Conservation (phyloP, 2,888 invertebrate genomes). For the Mylabris sibirica region DNA sequence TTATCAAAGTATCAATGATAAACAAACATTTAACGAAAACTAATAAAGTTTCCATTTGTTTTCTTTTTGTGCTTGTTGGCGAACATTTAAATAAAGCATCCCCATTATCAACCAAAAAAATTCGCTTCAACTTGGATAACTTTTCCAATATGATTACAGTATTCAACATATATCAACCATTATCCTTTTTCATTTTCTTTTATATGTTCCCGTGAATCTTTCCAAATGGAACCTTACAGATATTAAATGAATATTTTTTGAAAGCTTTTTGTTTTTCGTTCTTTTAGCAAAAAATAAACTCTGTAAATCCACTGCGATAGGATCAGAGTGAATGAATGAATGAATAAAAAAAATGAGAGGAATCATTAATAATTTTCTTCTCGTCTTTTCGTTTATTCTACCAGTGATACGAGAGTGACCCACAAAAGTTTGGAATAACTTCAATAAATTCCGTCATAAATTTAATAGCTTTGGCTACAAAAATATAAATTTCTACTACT, state of each 20-base stretch:
- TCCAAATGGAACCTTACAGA: neutral
- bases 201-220: neutral
- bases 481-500: neutral
- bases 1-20: neutral
- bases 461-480: neutral
- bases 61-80: neutral
- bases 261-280: neutral
- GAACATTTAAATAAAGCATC: neutral
- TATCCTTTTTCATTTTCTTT: neutral
- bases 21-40: neutral
- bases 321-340: too few species aligned
- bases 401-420: neutral
- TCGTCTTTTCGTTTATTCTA: neutral
- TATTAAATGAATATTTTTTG: neutral
- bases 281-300: neutral
- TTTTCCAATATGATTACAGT: neutral
- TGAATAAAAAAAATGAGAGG: too few species aligned
- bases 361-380: neutral
- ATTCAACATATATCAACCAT: constrained; percentile 6
- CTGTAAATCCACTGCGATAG: neutral
- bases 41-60: neutral
- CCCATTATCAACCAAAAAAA: neutral
- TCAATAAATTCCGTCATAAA: neutral
- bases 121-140: neutral
- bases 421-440: neutral